phyloP scores from a whole-genome alignment of 64 coral and sea anemone genomes.

The Anthopleura sola region DNA sequence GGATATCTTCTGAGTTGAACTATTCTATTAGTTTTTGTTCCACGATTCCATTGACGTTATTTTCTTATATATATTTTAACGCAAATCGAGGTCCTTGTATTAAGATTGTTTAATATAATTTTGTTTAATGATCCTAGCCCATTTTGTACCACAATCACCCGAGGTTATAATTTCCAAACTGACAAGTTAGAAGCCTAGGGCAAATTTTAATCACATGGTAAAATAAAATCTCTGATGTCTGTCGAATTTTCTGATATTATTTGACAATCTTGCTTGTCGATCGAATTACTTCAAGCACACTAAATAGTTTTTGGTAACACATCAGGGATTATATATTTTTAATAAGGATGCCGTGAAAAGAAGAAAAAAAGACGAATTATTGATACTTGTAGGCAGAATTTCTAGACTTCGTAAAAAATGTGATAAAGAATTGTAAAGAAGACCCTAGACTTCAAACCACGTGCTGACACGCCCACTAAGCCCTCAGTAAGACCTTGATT shows the following conservation, averaged over 20 bases:
- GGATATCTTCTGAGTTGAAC: no score
- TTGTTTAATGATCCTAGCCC: background rate
- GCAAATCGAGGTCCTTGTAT: background rate
- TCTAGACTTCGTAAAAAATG: no score
- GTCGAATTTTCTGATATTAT: background rate
- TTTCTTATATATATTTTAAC: background rate
- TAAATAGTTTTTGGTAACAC: background rate
- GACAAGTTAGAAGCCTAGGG: background rate
- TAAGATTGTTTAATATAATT: conserved; percentile 1
- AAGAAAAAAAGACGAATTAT: background rate
- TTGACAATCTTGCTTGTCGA: background rate
- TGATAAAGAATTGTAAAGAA: no score
- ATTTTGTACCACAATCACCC: background rate
- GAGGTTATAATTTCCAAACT: background rate
- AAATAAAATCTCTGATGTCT: background rate
- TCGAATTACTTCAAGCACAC: background rate
- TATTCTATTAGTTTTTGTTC: background rate
- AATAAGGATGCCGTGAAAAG: background rate
- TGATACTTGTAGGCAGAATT: background rate
- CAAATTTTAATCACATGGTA: background rate
- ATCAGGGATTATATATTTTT: background rate
- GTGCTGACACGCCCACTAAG: background rate
- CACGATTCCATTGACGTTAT: background rate
- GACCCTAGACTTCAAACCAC: background rate
- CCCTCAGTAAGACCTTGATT: background rate